These are phyloP conservation scores for Stigmatopora nigra DNA, from an alignment of 2,113 vertebrate genomes.

Conservation along the genomic window DNA sequence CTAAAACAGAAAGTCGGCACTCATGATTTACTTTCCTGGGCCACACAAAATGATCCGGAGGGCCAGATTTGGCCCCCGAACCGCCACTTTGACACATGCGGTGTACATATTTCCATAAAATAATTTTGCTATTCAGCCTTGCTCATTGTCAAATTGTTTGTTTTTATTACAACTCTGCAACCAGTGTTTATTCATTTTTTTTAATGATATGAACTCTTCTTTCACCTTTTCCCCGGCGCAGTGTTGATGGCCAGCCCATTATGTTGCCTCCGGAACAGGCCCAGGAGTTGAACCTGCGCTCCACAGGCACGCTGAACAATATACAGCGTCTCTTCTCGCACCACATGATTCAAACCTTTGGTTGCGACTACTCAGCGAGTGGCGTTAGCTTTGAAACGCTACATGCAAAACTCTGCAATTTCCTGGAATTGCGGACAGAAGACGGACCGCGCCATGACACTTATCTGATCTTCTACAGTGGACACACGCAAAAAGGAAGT, in stretches of 20 bases:
- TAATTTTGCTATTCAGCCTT: slow-evolving; percentile 4
- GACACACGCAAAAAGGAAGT: slow-evolving; percentile 82
- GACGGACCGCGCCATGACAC: slow-evolving; percentile 95
- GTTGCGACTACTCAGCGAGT: slow-evolving; percentile 95
- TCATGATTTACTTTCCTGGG: no score
- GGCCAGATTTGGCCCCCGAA: no score
- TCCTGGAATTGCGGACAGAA: slow-evolving; percentile 86
- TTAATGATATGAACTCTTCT: not conserved
- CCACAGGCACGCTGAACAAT: slow-evolving; percentile 86
- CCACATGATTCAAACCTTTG: slow-evolving; percentile 92
- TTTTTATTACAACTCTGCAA: slow-evolving; percentile 15
- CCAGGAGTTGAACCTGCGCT: slow-evolving; percentile 84
- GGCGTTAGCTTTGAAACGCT: slow-evolving; percentile 83
- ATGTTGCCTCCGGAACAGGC: slow-evolving; percentile 86
- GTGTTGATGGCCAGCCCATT: slow-evolving; percentile 83
- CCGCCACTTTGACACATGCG: no score
- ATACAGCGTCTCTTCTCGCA: slow-evolving; percentile 94
- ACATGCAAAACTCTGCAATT: slow-evolving; percentile 82
- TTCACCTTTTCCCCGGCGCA: slow-evolving; percentile 43
- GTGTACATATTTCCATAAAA: slow-evolving; percentile 16
- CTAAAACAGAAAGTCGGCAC: no score
- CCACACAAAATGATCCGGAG: no score
- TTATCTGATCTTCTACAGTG: slow-evolving; percentile 94
- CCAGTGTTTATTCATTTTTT: not conserved
- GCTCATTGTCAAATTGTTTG: slow-evolving; percentile 11